phyloP scores from a whole-genome alignment of 2,113 vertebrate genomes.

The Microtus montanus region DNA sequence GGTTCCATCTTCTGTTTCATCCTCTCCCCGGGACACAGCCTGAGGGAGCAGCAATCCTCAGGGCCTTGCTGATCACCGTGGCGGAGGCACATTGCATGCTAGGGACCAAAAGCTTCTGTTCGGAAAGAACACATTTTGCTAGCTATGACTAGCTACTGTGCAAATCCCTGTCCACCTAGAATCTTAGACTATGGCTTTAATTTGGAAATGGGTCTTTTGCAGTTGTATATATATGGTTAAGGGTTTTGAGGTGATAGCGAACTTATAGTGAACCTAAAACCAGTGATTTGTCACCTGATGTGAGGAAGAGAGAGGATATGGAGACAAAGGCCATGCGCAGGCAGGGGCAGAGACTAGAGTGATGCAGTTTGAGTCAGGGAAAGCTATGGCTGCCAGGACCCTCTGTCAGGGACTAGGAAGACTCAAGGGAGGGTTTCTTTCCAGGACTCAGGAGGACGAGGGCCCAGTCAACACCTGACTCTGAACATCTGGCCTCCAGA shows the following conservation, averaged over 20 bases:
- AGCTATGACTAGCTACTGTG: background rate
- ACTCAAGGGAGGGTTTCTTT: background rate
- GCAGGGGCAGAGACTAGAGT: background rate
- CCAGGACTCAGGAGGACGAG: background rate
- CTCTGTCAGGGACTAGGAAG: background rate
- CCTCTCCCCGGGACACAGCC: background rate
- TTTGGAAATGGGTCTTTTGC: background rate
- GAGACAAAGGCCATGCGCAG: background rate
- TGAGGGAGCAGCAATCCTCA: background rate
- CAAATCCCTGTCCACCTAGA: background rate
- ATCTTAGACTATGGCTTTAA: conserved; percentile 12
- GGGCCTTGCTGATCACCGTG: background rate
- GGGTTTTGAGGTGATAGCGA: background rate
- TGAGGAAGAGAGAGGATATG: background rate
- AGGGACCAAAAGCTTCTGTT: background rate
- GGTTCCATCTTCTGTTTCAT: background rate
- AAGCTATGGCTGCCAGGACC: background rate
- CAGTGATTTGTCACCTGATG: background rate
- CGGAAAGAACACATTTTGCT: background rate
- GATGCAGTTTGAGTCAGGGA: background rate
- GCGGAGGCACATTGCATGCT: background rate
- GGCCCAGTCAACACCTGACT: background rate
- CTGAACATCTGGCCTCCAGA: background rate
- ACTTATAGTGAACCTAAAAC: background rate
- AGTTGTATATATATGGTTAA: background rate